phyloP scores from a whole-genome alignment of 2,888 invertebrate genomes.

The Eudasyphora cyanicolor region DNA sequence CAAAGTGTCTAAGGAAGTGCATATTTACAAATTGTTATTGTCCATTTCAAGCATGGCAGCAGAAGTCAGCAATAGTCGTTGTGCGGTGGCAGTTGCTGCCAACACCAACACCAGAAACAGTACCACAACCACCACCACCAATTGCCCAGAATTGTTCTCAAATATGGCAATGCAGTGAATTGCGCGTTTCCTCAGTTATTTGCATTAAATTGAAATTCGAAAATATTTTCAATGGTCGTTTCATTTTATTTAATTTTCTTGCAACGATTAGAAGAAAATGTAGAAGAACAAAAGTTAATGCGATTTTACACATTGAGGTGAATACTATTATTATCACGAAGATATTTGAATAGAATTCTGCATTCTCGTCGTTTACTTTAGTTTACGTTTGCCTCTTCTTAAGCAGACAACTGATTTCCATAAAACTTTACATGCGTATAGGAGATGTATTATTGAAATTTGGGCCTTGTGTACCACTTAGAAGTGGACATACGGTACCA shows the following conservation, averaged over 20 bases:
- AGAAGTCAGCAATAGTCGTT: conserved; percentile 35
- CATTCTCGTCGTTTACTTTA: too few relatives aligned
- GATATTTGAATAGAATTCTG: not conserved
- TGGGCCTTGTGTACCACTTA: too few relatives aligned
- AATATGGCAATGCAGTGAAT: conserved; percentile 52
- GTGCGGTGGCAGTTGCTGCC: not conserved
- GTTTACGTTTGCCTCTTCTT: too few relatives aligned
- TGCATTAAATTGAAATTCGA: conserved; percentile 57
- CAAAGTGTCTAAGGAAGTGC: conserved; percentile 65
- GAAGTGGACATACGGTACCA: too few relatives aligned
- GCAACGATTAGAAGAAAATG: not conserved
- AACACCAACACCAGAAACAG: not conserved
- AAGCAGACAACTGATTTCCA: too few relatives aligned
- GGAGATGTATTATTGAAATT: too few relatives aligned
- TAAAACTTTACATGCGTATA: too few relatives aligned
- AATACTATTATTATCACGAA: not conserved
- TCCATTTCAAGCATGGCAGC: conserved; percentile 58
- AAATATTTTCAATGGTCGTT: conserved; percentile 9
- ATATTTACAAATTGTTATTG: conserved; percentile 66
- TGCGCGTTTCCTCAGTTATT: conserved; percentile 52
- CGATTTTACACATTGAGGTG: not conserved
- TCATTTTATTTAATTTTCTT: not conserved
- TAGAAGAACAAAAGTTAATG: not conserved
- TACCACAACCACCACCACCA: not conserved
- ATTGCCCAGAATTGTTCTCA: conserved; percentile 51